phyloP scores from a whole-genome alignment of 1,140 invertebrate genomes.

The Eueides isabella region DNA sequence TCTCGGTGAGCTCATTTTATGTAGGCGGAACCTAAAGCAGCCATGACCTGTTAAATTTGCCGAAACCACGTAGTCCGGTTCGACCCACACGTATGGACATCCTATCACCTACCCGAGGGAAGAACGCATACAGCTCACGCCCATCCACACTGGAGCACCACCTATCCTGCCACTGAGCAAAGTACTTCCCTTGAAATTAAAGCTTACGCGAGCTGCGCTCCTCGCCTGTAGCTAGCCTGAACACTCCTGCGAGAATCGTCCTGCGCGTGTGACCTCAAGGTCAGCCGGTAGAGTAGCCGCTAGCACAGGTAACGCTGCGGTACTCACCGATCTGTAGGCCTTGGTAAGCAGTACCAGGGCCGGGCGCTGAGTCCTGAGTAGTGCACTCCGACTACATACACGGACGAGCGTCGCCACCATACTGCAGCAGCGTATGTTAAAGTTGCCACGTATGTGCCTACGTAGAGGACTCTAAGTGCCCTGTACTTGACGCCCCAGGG shows the following conservation, averaged over 20 bases:
- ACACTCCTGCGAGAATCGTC: conserved; percentile 5
- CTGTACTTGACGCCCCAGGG: conserved; percentile 20
- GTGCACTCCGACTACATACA: background rate
- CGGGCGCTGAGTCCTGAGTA: conserved; percentile 40
- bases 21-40: background rate
- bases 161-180: conserved; percentile 27
- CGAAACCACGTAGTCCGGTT: background rate
- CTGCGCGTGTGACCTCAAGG: conserved; percentile 46
- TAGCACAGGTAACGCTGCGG: conserved; percentile 45
- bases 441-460: conserved; percentile 50
- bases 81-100: background rate
- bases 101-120: conserved; percentile 4
- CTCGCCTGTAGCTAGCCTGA: background rate
- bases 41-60: background rate
- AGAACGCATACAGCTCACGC: conserved; percentile 2
- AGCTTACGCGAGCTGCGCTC: background rate
- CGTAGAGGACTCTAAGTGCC: conserved; percentile 13
- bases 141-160: conserved; percentile 21
- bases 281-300: conserved; percentile 51
- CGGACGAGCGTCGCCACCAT: background rate
- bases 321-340: conserved; percentile 48
- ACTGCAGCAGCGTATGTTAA: conserved; percentile 32
- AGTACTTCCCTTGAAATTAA: background rate
- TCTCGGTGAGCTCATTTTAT: conserved; percentile 6
- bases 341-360: too few relatives aligned